Evolutionary conservation across 2,888 invertebrate species (phyloP).

Genomic region (Chromoteleia sp.): DNA sequence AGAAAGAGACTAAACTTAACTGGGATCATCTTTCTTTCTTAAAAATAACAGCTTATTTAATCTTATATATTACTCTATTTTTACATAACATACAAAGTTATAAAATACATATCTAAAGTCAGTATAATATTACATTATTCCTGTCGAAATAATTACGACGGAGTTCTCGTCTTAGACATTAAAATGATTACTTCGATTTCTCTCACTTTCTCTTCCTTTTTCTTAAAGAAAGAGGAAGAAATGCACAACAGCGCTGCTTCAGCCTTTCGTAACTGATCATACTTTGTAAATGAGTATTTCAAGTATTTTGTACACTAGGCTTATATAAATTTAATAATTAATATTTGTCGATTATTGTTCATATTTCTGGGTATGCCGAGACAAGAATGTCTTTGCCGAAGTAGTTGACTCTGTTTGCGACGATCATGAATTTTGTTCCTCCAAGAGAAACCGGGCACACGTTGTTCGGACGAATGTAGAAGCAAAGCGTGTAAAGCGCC

Average conservation of each 20-base stretch:
- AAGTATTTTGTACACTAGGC: slow-evolving; percentile 40
- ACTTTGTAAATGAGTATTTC: slow-evolving; percentile 58
- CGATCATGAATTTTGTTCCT: slow-evolving; percentile 89
- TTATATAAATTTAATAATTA: slow-evolving; percentile 6
- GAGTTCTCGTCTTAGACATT: neutral
- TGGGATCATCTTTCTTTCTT: neutral
- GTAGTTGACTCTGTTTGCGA: slow-evolving; percentile 90
- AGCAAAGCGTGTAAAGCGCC: slow-evolving; percentile 95
- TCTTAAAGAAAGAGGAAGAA: neutral
- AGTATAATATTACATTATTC: slow-evolving; percentile 16
- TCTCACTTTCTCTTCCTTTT: neutral
- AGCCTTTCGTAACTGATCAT: slow-evolving; percentile 37
- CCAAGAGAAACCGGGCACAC: slow-evolving; percentile 91
- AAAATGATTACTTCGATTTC: slow-evolving; percentile 6
- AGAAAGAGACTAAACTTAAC: slow-evolving; percentile 1
- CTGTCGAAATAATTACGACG: neutral
- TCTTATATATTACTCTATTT: slow-evolving; percentile 47
- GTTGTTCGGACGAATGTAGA: slow-evolving; percentile 90
- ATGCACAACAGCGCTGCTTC: neutral
- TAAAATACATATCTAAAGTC: slow-evolving; percentile 55
- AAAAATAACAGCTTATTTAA: slow-evolving; percentile 3
- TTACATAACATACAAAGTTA: slow-evolving; percentile 59
- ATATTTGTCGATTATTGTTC: slow-evolving; percentile 68
- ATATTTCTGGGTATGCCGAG: slow-evolving; percentile 93
- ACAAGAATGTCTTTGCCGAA: slow-evolving; percentile 92